These are phyloP conservation scores for Zaprionus bogoriensis DNA, from an alignment of 2,888 invertebrate genomes.

Conservation along the genomic window DNA sequence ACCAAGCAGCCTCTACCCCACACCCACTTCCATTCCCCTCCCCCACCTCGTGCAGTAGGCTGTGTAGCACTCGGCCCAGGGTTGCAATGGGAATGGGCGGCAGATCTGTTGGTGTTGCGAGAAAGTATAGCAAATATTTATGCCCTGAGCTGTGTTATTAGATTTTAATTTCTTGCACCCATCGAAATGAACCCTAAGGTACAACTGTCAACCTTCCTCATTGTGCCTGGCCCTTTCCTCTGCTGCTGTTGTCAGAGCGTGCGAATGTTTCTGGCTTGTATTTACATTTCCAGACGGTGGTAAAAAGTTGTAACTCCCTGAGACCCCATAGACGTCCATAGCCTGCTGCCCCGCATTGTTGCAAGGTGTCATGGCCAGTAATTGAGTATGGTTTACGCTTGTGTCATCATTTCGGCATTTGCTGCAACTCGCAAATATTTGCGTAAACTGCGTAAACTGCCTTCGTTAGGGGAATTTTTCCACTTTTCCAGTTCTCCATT, in stretches of 20 bases:
- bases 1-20: constrained; percentile 20
- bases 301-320: background rate
- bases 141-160: constrained; percentile 75
- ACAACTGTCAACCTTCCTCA: constrained; percentile 1
- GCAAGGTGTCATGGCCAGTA: constrained; percentile 74
- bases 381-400: constrained; percentile 67
- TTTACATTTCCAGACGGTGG: constrained; percentile 57
- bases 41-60: too few species aligned
- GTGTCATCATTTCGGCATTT: constrained; percentile 64
- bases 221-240: background rate
- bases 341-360: constrained; percentile 43
- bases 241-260: constrained; percentile 30
- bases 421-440: constrained; percentile 73
- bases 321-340: background rate
- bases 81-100: constrained; percentile 30
- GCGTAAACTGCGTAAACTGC: constrained; percentile 60
- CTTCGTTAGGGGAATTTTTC: constrained; percentile 53
- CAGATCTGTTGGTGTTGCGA: constrained; percentile 49
- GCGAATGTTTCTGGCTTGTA: constrained; percentile 69
- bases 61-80: constrained; percentile 42
- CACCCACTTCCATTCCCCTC: too few species aligned
- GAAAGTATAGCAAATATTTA: constrained; percentile 75
- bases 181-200: constrained; percentile 57
- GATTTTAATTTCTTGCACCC: constrained; percentile 78
- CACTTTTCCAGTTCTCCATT: background rate